Base-by-base conservation (phyloP, 2,797 vertebrate genomes). In the Malurus leucopterus region DNA sequence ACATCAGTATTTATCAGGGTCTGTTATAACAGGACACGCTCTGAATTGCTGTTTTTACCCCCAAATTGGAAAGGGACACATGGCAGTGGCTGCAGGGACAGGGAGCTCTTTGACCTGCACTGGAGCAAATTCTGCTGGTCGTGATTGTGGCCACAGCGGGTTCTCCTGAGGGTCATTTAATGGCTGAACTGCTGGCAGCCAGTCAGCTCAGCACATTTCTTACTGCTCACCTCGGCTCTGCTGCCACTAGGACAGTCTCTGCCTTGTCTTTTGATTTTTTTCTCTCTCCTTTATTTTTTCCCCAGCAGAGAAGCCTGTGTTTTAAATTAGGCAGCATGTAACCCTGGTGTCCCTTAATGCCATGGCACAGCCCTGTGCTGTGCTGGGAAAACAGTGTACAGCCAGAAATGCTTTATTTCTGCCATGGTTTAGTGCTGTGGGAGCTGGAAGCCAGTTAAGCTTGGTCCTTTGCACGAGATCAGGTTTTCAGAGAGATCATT, bases 21-120 rank as follows among this genome's bases (percentile, higher is more conserved):
- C 49, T 79, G 24, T 7, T 23, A 0, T 5, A 55, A n/a, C 26
- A n/a, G 1, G 2, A 8, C 47, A 6, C 0, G 0, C 55, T 54
- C 58, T 51, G 55, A 24, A 26, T 82, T 69, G 47, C 32, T 61
- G 53, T 0, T 30, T 78, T 70, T 49, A 13, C 21, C 14, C 47
- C 55, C 40, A 36, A 2, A 24, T 8, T 49, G 62, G 58, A 17
- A 27, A 22, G 82, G 40, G 34, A 21, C 26, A 16, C 1, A 8
- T 43, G 30, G 75, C 72, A 24, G 47, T 20, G 51, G 12, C 62
- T 73, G 57, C 7, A 5, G 57, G 13, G 21, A 7, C 58, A 4
- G 41, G 17, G 30, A 36, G 44, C 82, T 65, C 30, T 64, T 36
- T 53, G 81, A 72, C 54, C 70, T 46, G 63, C 18, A 0, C 8